Percentiles rank a stretch among this genome's conserved stretches.
phyloP scores from a whole-genome alignment of 1,140 invertebrate genomes.

The Marisa cornuarietis region DNA sequence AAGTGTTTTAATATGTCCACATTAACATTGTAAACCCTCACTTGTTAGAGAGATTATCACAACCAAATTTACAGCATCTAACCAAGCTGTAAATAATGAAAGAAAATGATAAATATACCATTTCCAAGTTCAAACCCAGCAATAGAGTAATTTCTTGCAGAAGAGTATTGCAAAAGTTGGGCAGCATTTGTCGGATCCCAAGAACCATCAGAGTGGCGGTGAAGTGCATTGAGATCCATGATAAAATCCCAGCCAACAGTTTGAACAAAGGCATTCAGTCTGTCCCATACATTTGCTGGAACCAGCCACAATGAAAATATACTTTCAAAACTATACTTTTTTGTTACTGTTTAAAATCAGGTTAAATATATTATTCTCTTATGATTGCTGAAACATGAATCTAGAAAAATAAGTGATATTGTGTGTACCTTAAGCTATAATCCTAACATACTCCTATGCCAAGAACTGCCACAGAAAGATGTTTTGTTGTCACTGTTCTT shows the following conservation, averaged over 20 bases:
- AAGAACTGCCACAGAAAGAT: no score
- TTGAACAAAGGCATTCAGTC: constrained; percentile 73
- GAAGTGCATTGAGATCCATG: constrained; percentile 77
- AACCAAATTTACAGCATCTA: no score
- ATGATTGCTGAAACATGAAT: no score
- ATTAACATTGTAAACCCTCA: no score
- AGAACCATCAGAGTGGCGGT: constrained; percentile 69
- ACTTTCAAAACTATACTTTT: no score
- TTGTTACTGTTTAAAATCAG: no score
- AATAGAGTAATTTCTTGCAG: constrained; percentile 64
- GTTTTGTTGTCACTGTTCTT: no score
- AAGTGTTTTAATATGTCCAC: no score
- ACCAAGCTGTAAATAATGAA: neutral
- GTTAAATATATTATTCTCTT: no score
- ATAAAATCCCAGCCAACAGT: constrained; percentile 71
- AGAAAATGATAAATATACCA: constrained; percentile 66
- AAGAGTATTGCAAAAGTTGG: constrained; percentile 73
- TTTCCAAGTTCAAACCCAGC: constrained; percentile 81
- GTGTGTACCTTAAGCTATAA: neutral
- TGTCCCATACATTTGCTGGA: constrained; percentile 67
- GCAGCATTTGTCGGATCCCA: constrained; percentile 76
- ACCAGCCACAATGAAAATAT: neutral
- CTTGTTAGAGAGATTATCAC: no score
- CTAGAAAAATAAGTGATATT: no score
- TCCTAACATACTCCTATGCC: neutral